A percentile compares a stretch with the other conserved stretches of the same genome.
Conservation (phyloP, 2,888 invertebrate genomes). For the Lasioglossum villosulum region DNA sequence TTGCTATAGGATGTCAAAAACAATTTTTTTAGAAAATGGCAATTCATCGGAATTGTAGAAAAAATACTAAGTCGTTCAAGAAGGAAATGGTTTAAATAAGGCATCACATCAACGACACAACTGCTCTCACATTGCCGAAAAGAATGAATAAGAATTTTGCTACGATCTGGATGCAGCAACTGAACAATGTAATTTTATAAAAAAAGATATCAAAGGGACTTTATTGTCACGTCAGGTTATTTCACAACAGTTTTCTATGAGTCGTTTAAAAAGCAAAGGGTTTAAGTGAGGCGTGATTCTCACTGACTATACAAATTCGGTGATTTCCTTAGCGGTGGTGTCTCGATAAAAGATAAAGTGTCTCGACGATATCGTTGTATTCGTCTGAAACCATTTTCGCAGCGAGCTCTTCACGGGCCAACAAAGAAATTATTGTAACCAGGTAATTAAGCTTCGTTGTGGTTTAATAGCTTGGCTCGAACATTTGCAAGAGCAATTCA, state of each 20-base stretch:
- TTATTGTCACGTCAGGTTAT: not conserved
- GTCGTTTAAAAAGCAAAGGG: not conserved
- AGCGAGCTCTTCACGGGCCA: slow-evolving; percentile 14
- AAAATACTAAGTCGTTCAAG: too few species aligned
- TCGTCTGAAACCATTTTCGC: not conserved
- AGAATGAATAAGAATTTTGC: too few species aligned
- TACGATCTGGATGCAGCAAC: too few species aligned
- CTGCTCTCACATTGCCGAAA: too few species aligned
- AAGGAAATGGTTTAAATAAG: too few species aligned
- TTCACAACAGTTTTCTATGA: not conserved
- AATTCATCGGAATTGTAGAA: too few species aligned
- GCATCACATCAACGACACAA: too few species aligned
- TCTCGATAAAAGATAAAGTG: not conserved
- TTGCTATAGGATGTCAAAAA: too few species aligned
- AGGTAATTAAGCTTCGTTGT: slow-evolving; percentile 44
- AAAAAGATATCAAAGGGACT: not conserved
- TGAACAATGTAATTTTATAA: too few species aligned
- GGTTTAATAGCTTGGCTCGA: slow-evolving; percentile 39
- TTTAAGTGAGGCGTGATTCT: not conserved
- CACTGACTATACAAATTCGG: not conserved
- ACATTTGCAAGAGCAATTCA: slow-evolving; percentile 44
- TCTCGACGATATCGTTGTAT: slow-evolving; percentile 14
- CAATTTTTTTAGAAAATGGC: too few species aligned
- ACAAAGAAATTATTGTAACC: slow-evolving; percentile 39
- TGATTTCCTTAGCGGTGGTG: not conserved